These are phyloP conservation scores for Triplophysa siluroides DNA, from an alignment of 2,113 vertebrate species.

Conservation along the genomic window DNA sequence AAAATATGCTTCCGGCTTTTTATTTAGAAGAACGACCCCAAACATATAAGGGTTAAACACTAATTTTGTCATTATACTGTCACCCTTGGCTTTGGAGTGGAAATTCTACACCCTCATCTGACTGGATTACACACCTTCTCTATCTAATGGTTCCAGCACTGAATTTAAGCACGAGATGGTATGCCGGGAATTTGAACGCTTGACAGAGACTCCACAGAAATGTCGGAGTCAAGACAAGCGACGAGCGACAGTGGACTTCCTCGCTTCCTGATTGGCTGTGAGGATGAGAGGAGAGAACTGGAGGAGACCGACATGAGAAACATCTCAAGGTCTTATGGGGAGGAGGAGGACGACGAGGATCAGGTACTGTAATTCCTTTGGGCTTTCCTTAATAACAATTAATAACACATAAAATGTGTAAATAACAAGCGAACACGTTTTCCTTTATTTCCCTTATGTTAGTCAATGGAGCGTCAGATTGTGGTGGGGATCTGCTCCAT, in stretches of 20 bases:
- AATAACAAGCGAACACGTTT: neutral
- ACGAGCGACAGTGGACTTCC: conserved; percentile 67
- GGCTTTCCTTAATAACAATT: neutral
- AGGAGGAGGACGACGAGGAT: conserved; percentile 47
- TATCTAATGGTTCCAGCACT: conserved; percentile 22
- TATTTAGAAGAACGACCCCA: conserved; percentile 20
- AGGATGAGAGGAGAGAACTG: conserved; percentile 77
- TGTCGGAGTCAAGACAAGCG: conserved; percentile 77
- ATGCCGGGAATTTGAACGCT: conserved; percentile 64
- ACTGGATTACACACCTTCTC: conserved; percentile 8
- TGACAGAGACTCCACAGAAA: conserved; percentile 68
- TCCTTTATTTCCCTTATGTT: neutral
- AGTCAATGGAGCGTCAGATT: conserved; percentile 89
- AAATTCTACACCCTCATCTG: neutral
- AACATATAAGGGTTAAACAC: conserved; percentile 7
- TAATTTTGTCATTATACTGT: neutral
- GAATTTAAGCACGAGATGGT: conserved; percentile 37
- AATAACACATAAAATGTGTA: no score
- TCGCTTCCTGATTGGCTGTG: conserved; percentile 82
- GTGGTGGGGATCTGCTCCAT: conserved; percentile 98
- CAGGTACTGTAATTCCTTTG: conserved; percentile 25
- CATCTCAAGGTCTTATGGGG: conserved; percentile 60
- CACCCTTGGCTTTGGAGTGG: neutral
- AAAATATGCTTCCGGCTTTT: neutral
- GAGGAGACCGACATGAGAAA: conserved; percentile 80